Base-by-base conservation (phyloP, 2,888 invertebrate species). In the Bombyx huttoni region DNA sequence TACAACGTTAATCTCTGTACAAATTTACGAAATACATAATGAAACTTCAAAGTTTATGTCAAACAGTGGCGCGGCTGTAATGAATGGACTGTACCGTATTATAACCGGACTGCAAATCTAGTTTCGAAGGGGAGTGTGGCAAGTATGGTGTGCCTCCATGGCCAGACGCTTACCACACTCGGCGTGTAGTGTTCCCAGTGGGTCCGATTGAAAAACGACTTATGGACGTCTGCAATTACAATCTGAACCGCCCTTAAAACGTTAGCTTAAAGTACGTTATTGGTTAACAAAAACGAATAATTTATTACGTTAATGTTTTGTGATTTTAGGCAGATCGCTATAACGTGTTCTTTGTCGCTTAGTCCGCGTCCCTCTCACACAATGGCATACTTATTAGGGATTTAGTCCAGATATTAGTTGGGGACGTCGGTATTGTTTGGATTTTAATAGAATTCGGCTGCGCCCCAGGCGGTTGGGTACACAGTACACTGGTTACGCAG, bases 361-460 rank as follows among this genome's bases (percentile, higher is more conserved):
- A 70, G 70, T 76, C 81, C 81, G 75, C 81, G 83, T 85, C 88
- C 81, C 88, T 87, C 86, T 85, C 87, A 79, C 79, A 86, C 88
- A 87, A 87, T 87, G 86, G 88, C 86, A 86, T 87, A 88, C 88
- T 88, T 88, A 88, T 88, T 87, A 88, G 88, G 87, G 88, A 87
- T 87, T 87, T 87, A 87, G 87, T 87, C 83, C 88, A 86, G 88
- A 86, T 88, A 88, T 87, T 87, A 88, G 87, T 87, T 87, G 84
- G 87, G 87, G 88, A 83, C 83, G 82, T 74, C 67, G 79, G 79
- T 70, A 86, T 88, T 87, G 88, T 88, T 87, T 85, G 85, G 79
- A 78, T 81, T 85, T 87, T 86, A 86, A 87, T 88, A 83, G 86
- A 87, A 88, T 87, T 78, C 81, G 71, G 71, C 68, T 68, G 71